Evolutionary conservation across 2,797 vertebrate species (phyloP).

Genomic region (Oreonectes daqikongensis): DNA sequence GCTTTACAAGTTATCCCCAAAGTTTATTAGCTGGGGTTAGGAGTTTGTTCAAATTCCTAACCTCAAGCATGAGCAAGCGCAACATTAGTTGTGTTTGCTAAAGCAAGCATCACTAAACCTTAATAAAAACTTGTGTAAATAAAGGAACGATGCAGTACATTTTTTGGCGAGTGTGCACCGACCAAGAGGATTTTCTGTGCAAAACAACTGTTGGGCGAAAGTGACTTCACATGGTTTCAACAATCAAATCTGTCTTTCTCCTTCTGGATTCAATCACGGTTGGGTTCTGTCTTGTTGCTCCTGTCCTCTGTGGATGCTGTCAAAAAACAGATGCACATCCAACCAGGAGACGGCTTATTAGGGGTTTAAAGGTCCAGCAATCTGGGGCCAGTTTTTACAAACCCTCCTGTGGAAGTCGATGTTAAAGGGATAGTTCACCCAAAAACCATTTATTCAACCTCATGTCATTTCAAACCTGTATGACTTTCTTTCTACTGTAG

Average conservation of each 20-base stretch:
- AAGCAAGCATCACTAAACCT: not conserved
- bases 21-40: too few species aligned
- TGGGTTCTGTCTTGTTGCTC: not conserved
- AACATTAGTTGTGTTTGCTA: not conserved
- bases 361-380: constrained; percentile 19
- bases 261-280: not conserved
- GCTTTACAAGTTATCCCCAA: too few species aligned
- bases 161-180: constrained; percentile 4
- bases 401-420: not conserved
- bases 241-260: constrained; percentile 17
- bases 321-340: constrained; percentile 19
- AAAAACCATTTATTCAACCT: too few species aligned
- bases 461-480: too few species aligned
- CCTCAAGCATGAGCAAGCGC: not conserved
- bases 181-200: not conserved
- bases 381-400: constrained; percentile 2
- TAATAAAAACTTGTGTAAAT: constrained; percentile 1
- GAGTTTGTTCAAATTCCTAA: too few species aligned
- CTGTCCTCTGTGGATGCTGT: constrained; percentile 5
- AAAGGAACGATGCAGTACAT: constrained; percentile 12
- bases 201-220: constrained; percentile 9
- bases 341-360: constrained; percentile 23
- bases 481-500: too few species aligned
- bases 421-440: too few species aligned
- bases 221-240: constrained; percentile 20